Evolutionary conservation across 2,113 vertebrate species (phyloP).

Genomic region (Notiomystis cincta): DNA sequence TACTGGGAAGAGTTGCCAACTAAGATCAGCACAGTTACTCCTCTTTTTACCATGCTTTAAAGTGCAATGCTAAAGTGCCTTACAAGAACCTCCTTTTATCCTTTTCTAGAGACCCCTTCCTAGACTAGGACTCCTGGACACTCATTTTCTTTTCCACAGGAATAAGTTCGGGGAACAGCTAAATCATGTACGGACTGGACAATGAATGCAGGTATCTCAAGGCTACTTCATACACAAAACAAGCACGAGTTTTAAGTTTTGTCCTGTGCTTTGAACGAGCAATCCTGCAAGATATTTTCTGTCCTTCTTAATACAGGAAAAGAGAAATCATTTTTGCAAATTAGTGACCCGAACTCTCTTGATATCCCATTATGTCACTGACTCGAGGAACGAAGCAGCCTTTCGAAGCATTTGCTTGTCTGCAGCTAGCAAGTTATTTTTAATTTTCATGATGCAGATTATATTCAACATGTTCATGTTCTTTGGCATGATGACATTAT

Average conservation of each 20-base stretch:
- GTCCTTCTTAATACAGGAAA: neutral
- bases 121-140: neutral
- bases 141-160: neutral
- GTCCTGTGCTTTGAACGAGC: neutral
- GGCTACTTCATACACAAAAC: conserved; percentile 16
- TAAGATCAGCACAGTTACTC: neutral
- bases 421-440: neutral
- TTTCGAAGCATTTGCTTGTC: rapidly evolving
- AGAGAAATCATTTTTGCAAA: neutral
- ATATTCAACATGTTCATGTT: neutral
- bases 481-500: neutral
- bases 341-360: neutral
- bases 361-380: neutral
- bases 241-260: neutral
- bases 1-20: neutral
- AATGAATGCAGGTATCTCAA: conserved; percentile 29
- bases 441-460: neutral
- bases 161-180: neutral
- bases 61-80: neutral
- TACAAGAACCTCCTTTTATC: neutral
- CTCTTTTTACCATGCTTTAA: neutral
- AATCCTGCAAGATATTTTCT: neutral
- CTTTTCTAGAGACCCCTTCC: neutral
- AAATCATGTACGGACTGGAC: neutral
- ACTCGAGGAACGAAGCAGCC: neutral